Evolutionary conservation across 2,113 vertebrate species (phyloP).

Genomic region (Neotoma lepida): DNA sequence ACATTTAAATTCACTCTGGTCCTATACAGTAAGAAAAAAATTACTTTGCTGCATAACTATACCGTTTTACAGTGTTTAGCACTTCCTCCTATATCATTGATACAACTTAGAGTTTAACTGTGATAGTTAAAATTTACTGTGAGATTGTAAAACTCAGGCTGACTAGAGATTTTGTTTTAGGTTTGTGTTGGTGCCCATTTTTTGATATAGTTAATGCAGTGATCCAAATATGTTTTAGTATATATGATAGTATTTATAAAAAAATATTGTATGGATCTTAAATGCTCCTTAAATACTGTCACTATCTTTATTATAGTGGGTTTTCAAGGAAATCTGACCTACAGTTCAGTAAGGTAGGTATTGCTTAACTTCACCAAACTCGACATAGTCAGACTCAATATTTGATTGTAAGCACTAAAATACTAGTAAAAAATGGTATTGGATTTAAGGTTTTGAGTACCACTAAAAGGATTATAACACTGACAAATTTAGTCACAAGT

Average conservation of each 20-base stretch:
- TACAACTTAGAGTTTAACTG: background rate
- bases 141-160: background rate
- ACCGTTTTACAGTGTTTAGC: background rate
- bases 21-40: constrained; percentile 1
- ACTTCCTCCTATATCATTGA: background rate
- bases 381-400: background rate
- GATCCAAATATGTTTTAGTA: constrained; percentile 24
- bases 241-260: constrained; percentile 33
- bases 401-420: constrained; percentile 48
- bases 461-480: background rate
- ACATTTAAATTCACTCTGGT: constrained; percentile 11
- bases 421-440: background rate
- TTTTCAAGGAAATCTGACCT: constrained; percentile 76
- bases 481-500: background rate
- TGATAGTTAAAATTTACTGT: background rate
- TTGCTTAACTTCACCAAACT: background rate
- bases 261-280: constrained; percentile 18
- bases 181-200: background rate
- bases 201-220: background rate
- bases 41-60: background rate
- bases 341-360: constrained; percentile 82
- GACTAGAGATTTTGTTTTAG: background rate
- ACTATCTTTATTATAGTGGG: constrained; percentile 78
- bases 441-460: background rate
- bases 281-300: constrained; percentile 55